Base-by-base conservation (phyloP, 2,888 invertebrate genomes). In the Aromia moschata region DNA sequence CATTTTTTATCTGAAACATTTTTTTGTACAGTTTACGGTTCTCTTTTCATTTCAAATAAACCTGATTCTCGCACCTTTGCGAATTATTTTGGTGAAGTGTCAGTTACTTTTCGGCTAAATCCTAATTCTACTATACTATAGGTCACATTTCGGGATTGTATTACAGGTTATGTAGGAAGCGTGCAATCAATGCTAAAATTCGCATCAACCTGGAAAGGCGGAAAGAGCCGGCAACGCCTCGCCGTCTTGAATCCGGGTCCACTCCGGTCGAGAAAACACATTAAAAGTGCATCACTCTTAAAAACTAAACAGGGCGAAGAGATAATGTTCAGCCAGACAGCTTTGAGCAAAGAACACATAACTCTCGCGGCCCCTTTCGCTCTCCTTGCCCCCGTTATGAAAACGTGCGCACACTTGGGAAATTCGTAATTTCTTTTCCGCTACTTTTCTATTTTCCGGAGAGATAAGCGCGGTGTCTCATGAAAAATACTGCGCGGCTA, bases 211-310 rank as follows among this genome's bases (percentile, higher is more conserved):
- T n/a, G n/a, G n/a, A n/a, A n/a, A n/a, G n/a, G n/a, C n/a, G n/a
- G n/a, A n/a, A n/a, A n/a, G n/a, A n/a, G n/a, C n/a, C n/a, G n/a
- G n/a, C n/a, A n/a, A n/a, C n/a, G n/a, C n/a, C n/a, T n/a, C n/a
- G n/a, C n/a, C 40, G 17, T 33, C 36, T 37, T 18, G 37, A 47
- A 36, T 36, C 47, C 37, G 33, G 3, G 31, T 51, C 15, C n/a
- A n/a, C n/a, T 30, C 25, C 37, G 17, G 51, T 30, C 25, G 51
- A 38, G 56, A 53, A 71, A 74, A 74, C 74, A 66, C 76, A 77
- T 77, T 77, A 77, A 77, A 77, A 74, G 69, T 72, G 75, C 77
- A 78, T 77, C 76, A 76, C 69, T 76, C 76, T 76, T 72, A 71
- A 73, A 75, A 77, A 77, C 77, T 76, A 77, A 77, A 77, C 77